Evolutionary conservation across 2,113 vertebrate genomes (phyloP), one percentile per base, ranked within the genome.

Genomic region (Mastomys natalensis): DNA sequence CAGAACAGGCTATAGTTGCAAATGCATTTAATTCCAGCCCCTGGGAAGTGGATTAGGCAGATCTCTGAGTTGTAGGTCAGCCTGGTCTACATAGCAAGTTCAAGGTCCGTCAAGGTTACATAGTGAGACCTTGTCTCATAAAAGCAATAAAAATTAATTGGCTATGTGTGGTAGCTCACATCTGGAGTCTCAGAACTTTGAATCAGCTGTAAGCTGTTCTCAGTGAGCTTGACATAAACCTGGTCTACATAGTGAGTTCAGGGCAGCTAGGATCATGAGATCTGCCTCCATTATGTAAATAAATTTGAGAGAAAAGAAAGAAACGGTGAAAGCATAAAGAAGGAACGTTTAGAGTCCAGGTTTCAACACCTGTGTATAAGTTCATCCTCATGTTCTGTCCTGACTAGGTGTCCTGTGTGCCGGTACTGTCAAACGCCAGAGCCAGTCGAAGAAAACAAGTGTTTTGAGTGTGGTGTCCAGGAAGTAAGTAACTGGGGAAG

Each of bases 371-470:
- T 91, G 82, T 91, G 22, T 90, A 90, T 95, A 90, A 93, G 85
- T 34, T 62, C 64, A 5, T 73, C 55, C 3, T 90, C 90, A 11
- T 93, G 66, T 96, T 97, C 58, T 93, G 70, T 96, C 73, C 86
- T 72, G 88, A 37, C 72, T 86, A 99, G 99, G 98, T 99, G 99
- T 98, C 99, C 99, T 0, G 99, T 99, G 89, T 99, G 99, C 97
- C 98, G 99, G 68, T 99, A 99, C 97, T 99, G 99, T 98, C 99
- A 99, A 98, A 99, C 99, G 0, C 99, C 99, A 7, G 99, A 99
- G 96, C 99, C 99, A 0, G 99, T 99, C 37, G 99, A 99, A 97
- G 99, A 99, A 98, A 99, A 99, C 98, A 99, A 99, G 96, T 99
- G 99, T 97, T 99, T 99, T 96, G 99, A 99, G 97, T 99, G 99